Evolutionary conservation across 30 jellyfish, hydroid and myxozoan species (phyloP), one percentile per base, ranked within the genome.

Genomic region (Phacellophora camtschatica): DNA sequence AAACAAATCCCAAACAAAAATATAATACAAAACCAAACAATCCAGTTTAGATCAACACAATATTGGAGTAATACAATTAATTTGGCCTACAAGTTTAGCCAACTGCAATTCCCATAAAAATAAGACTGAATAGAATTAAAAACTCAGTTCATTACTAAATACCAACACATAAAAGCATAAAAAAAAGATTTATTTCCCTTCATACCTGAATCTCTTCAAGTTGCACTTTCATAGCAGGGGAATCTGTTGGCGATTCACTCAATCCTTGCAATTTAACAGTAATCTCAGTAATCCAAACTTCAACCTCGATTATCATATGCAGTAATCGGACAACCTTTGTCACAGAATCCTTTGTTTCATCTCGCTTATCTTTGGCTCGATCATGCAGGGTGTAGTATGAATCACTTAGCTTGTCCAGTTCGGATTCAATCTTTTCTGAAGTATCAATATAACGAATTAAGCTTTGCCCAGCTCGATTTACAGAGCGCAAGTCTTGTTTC

Each of bases 401-500:
- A 56, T 93, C 99, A 59, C 99, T 93, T 33, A 93, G 84, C 31
- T 77, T 88, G 63, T 93, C 99, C 16, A 93, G 82, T 10, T 86
- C 94, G 36, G 85, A 53, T 66, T 93, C 99, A 32, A 82, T 69
- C 28, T 49, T 83, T 24, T 87, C 97, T 70, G 96, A 95, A 22
- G 62, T 58, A 39, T 86, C 97, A 16, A 87, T 28, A 30, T 86
- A 96, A 23, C 99, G 92, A 32, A 93, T 82, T 39, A 93, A 74
- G 48, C 58, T 57, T 37, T 93, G 99, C 0, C 97, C 99, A 23
- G 96, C 97, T 49, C 96, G 95, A 89, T 93, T 93, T 15, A 86
- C 81, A 9, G 96, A 75, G 56, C 99, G 54, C 65, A 93, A 64
- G 53, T 92, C 99, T 0, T 97, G 96, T 39, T 93, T 93, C 50